These are phyloP conservation scores for Athalia rosae DNA, from an alignment of 2,888 invertebrate species.

Conservation along the genomic window DNA sequence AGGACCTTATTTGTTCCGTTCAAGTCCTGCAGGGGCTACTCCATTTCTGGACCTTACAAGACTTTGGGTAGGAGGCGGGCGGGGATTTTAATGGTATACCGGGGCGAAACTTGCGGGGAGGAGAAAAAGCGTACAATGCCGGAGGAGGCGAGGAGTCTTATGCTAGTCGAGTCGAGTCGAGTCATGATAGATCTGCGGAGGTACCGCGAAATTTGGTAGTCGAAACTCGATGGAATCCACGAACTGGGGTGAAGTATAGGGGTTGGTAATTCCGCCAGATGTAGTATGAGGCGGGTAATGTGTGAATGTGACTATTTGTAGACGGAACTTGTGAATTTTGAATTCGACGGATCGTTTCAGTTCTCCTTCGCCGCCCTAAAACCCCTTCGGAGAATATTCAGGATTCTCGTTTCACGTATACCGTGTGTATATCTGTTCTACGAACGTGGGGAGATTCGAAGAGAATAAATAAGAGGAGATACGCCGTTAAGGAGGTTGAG, in stretches of 20 bases:
- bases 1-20: slow-evolving; percentile 52
- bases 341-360: slow-evolving; percentile 19
- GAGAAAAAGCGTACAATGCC: slow-evolving; percentile 15
- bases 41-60: not conserved
- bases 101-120: too few species aligned
- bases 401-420: slow-evolving; percentile 15
- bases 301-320: slow-evolving; percentile 1
- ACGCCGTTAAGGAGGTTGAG: slow-evolving; percentile 12
- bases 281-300: slow-evolving; percentile 21
- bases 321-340: slow-evolving; percentile 16
- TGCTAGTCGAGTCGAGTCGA: too few species aligned
- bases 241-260: not conserved
- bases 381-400: slow-evolving; percentile 5
- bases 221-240: slow-evolving; percentile 13
- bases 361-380: not conserved
- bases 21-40: slow-evolving; percentile 9
- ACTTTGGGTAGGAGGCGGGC: not conserved
- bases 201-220: too few species aligned
- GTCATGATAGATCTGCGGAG: too few species aligned
- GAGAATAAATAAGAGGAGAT: slow-evolving; percentile 30
- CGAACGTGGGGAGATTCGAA: not conserved
- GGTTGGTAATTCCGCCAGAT: not conserved
- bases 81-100: too few species aligned
- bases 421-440: not conserved
- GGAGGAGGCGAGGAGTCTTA: slow-evolving; percentile 7